Base-by-base conservation (phyloP, 2,797 vertebrate genomes). In the Paguma larvata region DNA sequence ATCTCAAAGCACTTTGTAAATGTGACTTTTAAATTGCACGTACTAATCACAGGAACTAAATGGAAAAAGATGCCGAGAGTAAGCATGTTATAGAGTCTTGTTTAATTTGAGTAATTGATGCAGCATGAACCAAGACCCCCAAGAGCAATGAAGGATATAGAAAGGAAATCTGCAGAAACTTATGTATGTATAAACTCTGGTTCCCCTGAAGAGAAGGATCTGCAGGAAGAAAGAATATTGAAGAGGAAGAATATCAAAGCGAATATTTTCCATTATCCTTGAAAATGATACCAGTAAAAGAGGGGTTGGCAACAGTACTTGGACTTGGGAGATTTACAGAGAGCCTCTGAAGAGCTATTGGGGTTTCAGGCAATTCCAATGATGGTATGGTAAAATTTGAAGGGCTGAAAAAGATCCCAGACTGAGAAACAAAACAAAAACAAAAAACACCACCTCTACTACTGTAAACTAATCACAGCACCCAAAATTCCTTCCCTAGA, bases 1-100 rank as follows among this genome's bases (percentile, higher is more conserved):
- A 65, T 92, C 51, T 83, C 67, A 90, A 82, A 96, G 53, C 16
- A 78, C 30, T 90, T 94, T 65, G 30, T 73, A 62, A 95, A 68
- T 44, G 83, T 94, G 62, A 94, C 72, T 90, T 94, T 93, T 70
- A 79, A 86, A 83, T 77, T 97, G 38, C 30, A 62, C 38, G 68
- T 56, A n/a, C 19, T 89, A 59, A 80, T 94, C 85, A 89, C 30
- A 65, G 68, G 91, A 72, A 2, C 44, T 78, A 44, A 85, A 27
- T 6, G 85, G 53, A 56, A 78, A 68, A 93, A n/a, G 51, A 70
- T 84, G 6, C 72, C 89, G 96, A 86, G 16, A 30, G 70, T 44
- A 85, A 70, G 13, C 19, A n/a, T 34, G 19, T 59, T 77, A 72
- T 34, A 77, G 19, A n/a, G 18, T 72, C 12, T 86, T 75, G 30